Base-by-base conservation (phyloP, 2,888 invertebrate species). In the Alsophila aescularia region DNA sequence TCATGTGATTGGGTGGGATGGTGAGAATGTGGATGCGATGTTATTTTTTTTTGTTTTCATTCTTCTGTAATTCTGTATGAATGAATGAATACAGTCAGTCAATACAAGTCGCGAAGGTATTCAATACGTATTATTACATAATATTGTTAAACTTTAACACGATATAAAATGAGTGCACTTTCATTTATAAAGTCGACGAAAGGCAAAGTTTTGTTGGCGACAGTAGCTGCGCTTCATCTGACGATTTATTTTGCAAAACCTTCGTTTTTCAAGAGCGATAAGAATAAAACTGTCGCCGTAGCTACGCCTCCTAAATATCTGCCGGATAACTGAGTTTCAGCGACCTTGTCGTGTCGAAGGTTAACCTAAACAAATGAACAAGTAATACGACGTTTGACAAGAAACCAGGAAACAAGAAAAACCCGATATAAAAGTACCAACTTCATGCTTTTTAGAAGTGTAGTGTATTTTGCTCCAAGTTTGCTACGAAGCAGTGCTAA, bases 171-270 rank as follows among this genome's bases (percentile, higher is more conserved):
- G 90, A 80, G 81, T 60, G 77, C 71, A 36, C 50, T 82, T 63
- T 82, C 87, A 58, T 89, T 91, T 57, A 58, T 91, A 31, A 84
- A 81, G 62, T 89, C 91, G 3, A 84, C 86, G 13, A 90, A 81
- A 72, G 87, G 87, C 64, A 89, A 83, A 74, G 82, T 83, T 56
- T 80, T 91, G 47, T 65, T 91, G 4, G 88, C 78, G 0, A 91
- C 91, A 4, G 85, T 90, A 2, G 84, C 76, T 15, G 79, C 79
- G 10, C 72, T 91, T 36, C 91, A 91, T 63, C 52, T 86, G 9
- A 83, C 85, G 8, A 83, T 90, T 61, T 90, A 85, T 64, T 72
- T 87, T 16, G 85, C 85, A 0, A 90, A 87, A 73, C 90, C 91
- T 61, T 87, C 89, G 52, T 79, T 85, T 79, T 90, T 91, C 69